Percentiles rank a stretch among this genome's conserved stretches.
phyloP scores from a whole-genome alignment of 2,797 vertebrate species.

The Myotis pilosus region DNA sequence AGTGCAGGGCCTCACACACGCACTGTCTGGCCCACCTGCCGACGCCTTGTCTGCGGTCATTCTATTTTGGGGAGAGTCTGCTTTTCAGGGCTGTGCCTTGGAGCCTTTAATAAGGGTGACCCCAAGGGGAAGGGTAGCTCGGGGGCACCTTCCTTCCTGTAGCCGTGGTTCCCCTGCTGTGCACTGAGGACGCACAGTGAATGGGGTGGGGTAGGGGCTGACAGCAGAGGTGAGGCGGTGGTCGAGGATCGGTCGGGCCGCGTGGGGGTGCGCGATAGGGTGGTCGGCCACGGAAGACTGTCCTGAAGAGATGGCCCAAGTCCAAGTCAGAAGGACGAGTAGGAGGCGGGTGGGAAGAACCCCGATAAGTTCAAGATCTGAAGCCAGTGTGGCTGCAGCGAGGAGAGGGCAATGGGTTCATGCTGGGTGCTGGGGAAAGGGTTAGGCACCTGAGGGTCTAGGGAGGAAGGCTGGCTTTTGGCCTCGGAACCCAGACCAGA shows the following conservation, averaged over 20 bases:
- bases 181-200: neutral
- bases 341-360: neutral
- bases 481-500: no score
- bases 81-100: neutral
- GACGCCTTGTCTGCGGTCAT: neutral
- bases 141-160: neutral
- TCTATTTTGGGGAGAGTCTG: neutral
- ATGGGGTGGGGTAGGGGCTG: accelerated
- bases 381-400: accelerated
- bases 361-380: neutral
- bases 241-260: neutral
- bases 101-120: neutral
- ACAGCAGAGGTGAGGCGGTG: accelerated
- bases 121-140: neutral
- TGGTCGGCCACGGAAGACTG: neutral
- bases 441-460: neutral
- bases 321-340: accelerated
- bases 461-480: neutral
- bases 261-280: accelerated
- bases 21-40: neutral
- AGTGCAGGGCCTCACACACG: accelerated
- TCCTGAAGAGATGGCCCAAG: neutral
- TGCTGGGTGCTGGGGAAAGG: neutral
- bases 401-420: accelerated
- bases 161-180: no score